Base-by-base conservation (phyloP, 2,888 invertebrate species). In the Lissonota sp. region DNA sequence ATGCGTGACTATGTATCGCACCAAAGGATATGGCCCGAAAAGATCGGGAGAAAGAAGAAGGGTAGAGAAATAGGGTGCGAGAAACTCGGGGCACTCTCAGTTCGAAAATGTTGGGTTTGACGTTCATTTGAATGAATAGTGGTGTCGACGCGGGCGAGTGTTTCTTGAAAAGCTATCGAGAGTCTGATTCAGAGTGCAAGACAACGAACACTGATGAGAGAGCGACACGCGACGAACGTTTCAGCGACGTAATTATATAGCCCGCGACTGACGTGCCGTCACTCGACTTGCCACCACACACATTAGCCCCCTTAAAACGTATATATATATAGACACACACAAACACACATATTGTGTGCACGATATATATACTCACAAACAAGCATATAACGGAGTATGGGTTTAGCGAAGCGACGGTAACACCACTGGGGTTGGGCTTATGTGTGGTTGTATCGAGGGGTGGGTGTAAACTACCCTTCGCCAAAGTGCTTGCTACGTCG, bases 211-310 rank as follows among this genome's bases (percentile, higher is more conserved):
- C 10, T 67, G 39, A 72, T 37, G 37, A 60, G 64, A 63, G 72
- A 49, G 69, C 53, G 62, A 78, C 64, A 82, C 72, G 82, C 63
- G 67, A 77, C 67, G 71, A 83, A 55, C 74, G 63, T 73, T 83
- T 62, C 79, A 78, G 76, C 72, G 69, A 66, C 72, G 77, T 79
- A 83, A 84, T 71, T 80, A 70, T 75, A 80, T 69, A 67, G 72
- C 72, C 63, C 67, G 58, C 58, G 60, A 55, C 51, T 67, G 79
- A 82, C 72, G 46, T 66, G 57, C 64, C 58, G 82, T 79, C 83
- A 84, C 83, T 83, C 71, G 69, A 79, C 74, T 83, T 71, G 60
- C 73, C 76, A 75, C 60, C 74, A 72, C 72, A 53, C 79, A 72
- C 71, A 76, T 80, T 66, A 76, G 44, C 53, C 69, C 64, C 57